Evolutionary conservation across 1,140 invertebrate genomes (phyloP), one percentile per base, ranked within the genome.

Genomic region (Subanguina moxae): DNA sequence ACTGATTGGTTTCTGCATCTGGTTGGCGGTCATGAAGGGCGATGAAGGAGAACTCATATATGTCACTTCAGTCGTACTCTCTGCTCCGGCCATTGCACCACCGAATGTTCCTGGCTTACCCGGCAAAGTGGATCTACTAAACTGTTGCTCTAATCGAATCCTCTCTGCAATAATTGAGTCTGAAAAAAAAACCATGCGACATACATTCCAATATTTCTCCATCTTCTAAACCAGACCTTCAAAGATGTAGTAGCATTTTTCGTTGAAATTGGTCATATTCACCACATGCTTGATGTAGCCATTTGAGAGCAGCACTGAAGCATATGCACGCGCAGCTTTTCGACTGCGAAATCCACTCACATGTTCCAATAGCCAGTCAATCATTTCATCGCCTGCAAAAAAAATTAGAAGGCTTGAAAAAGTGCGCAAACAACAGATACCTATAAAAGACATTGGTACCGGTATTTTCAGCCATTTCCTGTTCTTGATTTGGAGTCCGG

Each of bases 401-500:
- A n/a, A 19, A 61, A 68, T 21, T 30, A 21, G 23, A 42, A 27
- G 25, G 13, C 19, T 38, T 64, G 21, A 67, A 32, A 23, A 28
- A 72, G 52, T 5, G 32, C 3, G 3, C 32, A 38, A 3, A 38
- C 11, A 38, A 38, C 3, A 38, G 11, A 38, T 38, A 88, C 89
- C 82, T 97, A 94, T 86, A 97, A 98, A 75, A 70, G 95, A 94
- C 85, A 94, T 96, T 57, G 93, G 93, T 83, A 99, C 97, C 15
- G 91, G 94, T 71, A 98, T 97, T 87, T 99, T 98, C 7, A 99
- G 85, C 95, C 95, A 99, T 89, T 94, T 94, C 52, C 95, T 87
- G 85, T 98, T 93, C 67, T 92, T 87, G 65, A 98, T 93, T 85
- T 97, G 93, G 30, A 98, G 85, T 11, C 94, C 95, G 62, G 93